Percentiles rank a stretch among this genome's conserved stretches.
These are phyloP conservation scores for Euborellia annulipes DNA, from an alignment of 1,140 invertebrate genomes.

Conservation along the genomic window DNA sequence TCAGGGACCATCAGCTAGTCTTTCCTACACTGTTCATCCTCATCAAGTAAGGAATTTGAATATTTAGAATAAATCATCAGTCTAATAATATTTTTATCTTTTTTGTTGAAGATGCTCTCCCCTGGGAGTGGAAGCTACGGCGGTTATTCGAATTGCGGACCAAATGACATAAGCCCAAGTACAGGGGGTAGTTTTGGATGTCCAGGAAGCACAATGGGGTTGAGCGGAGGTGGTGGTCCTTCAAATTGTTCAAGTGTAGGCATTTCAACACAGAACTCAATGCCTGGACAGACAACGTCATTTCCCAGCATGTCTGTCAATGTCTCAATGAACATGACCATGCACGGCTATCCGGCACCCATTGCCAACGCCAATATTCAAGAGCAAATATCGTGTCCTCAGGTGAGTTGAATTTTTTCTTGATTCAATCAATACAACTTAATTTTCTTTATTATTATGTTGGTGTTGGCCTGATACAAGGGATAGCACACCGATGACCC, in stretches of 20 bases:
- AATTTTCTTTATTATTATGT: no score
- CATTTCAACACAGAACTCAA: no score
- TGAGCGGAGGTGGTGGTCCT: no score
- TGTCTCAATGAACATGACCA: constrained; percentile 95
- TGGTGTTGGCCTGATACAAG: no score
- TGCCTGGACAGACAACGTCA: background rate
- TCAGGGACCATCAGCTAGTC: constrained; percentile 25
- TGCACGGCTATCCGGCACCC: constrained; percentile 58
- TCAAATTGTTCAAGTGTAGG: no score
- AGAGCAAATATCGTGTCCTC: constrained; percentile 40
- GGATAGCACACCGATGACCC: no score
- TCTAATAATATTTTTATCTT: no score
- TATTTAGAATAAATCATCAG: background rate
- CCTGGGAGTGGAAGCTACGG: background rate
- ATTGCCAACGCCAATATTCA: constrained; percentile 31
- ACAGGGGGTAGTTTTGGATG: no score
- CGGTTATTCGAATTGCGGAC: background rate
- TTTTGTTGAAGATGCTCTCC: background rate
- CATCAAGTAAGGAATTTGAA: constrained; percentile 22
- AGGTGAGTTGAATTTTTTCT: constrained; percentile 28
- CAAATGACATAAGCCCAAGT: no score
- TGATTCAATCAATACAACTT: no score
- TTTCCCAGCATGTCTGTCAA: constrained; percentile 89
- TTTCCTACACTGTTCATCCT: constrained; percentile 32
- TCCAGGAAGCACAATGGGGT: no score